Evolutionary conservation across 1,140 invertebrate species (phyloP), one percentile per base, ranked within the genome.

Genomic region (Zaprionus tsacasi): DNA sequence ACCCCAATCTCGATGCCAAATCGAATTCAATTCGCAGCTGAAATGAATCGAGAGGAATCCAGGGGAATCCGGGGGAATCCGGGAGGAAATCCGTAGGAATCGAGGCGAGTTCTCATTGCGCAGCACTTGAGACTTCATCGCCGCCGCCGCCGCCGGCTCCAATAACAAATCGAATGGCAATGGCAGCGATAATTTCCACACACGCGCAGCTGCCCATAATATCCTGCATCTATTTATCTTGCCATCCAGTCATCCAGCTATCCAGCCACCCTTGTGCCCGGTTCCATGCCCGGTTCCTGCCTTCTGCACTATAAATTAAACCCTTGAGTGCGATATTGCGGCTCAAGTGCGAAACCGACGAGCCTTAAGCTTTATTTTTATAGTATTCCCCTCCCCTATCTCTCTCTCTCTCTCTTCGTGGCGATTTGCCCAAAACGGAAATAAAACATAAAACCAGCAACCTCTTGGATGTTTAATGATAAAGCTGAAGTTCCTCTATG

Each of bases 201-300:
- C 71, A 82, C 66, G 79, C 68, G 72, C 82, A 86, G 79, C 83
- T 88, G 82, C 66, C 59, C 58, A 45, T 69, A 79, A 79, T 76
- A 82, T 83, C 83, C 83, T 83, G 83, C 85, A 89, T 87, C 77
- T 87, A 87, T 88, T 89, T 87, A 89, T 88, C 79, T 87, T 85
- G 67, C 38, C 61, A 48, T 56, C 40, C 54, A 65, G 38, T 21
- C 21, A 21, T 21, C 21, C 13, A n/a, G 5, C 13, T 13, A 6
- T 6, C 6, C 13, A 43, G 69, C 66, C 71, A 83, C 74, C 83
- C 83, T 69, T 80, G 57, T 78, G 17, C 56, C 33, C 1, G 6
- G 1, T 6, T 40, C 0, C 6, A 36, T 78, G 17, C 43, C 21
- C 0, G 2, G 0, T 2, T 40, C 0, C 5, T 40, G 38, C 38